phyloP scores from a whole-genome alignment of 2,113 vertebrate species.

The Oncorhynchus tshawytscha region DNA sequence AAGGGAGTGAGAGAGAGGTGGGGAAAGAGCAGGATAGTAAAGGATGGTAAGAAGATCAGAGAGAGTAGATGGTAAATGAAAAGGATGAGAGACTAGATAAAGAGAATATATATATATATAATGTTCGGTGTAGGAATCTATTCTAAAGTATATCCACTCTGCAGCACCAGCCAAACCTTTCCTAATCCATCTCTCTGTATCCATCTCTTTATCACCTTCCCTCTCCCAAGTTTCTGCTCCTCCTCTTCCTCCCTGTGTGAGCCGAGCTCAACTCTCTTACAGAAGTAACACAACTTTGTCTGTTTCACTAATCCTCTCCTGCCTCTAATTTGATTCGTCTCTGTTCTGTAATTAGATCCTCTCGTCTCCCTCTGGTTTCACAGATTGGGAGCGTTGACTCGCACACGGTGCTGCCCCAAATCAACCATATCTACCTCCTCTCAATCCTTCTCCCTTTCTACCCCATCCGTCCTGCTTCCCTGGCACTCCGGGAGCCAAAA shows the following conservation, averaged over 20 bases:
- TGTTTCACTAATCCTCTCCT: constrained; percentile 57
- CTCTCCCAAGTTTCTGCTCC: constrained; percentile 4
- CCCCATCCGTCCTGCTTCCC: constrained; percentile 3
- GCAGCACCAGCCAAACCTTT: neutral
- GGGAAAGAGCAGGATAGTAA: neutral
- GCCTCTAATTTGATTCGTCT: constrained; percentile 64
- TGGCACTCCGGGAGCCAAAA: constrained; percentile 25
- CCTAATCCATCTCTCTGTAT: neutral
- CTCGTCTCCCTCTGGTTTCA: constrained; percentile 62
- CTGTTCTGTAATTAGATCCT: constrained; percentile 60
- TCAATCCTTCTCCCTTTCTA: constrained; percentile 11
- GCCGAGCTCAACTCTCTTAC: constrained; percentile 28
- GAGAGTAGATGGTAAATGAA: constrained; percentile 21
- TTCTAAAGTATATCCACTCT: constrained; percentile 12
- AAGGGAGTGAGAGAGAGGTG: neutral
- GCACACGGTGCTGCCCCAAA: constrained; percentile 53
- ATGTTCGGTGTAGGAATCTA: neutral
- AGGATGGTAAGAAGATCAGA: constrained; percentile 21
- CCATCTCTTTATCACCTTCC: constrained; percentile 28
- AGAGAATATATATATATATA: neutral
- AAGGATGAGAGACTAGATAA: neutral
- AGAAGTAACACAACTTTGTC: constrained; percentile 51
- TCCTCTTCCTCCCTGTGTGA: constrained; percentile 22
- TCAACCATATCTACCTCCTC: constrained; percentile 46
- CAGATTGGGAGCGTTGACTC: constrained; percentile 59